phyloP scores from a whole-genome alignment of 2,888 invertebrate species.

The Cataglyphis cursor region DNA sequence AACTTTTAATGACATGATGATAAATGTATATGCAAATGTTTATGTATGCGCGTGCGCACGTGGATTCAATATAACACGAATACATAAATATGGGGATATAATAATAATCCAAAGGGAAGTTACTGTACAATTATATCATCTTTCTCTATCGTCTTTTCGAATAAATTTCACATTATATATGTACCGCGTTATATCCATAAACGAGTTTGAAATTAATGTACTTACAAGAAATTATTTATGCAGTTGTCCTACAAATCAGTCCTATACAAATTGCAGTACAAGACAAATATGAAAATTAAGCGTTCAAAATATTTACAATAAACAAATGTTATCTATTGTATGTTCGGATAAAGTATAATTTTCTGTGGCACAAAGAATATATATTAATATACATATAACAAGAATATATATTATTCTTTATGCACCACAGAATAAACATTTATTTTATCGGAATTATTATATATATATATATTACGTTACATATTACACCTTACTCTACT shows the following conservation, averaged over 20 bases:
- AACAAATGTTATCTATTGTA: constrained; percentile 42
- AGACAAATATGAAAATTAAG: constrained; percentile 44
- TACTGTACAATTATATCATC: constrained; percentile 12
- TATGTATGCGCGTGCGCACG: background rate
- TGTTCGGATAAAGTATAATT: constrained; percentile 34
- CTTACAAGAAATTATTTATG: constrained; percentile 53
- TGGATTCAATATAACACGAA: constrained; percentile 30
- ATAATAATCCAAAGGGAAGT: constrained; percentile 35
- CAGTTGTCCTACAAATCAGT: constrained; percentile 44
- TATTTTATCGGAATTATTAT: constrained; percentile 17
- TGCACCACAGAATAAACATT: constrained; percentile 14
- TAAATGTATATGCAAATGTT: background rate
- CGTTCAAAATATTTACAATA: constrained; percentile 36
- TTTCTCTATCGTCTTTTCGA: constrained; percentile 27
- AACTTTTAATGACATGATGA: background rate
- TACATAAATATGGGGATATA: constrained; percentile 28
- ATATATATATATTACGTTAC: constrained; percentile 6
- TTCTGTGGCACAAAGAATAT: constrained; percentile 23
- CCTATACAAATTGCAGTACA: constrained; percentile 49
- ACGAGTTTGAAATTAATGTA: constrained; percentile 52
- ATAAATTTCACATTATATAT: constrained; percentile 33
- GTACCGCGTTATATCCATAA: constrained; percentile 39
- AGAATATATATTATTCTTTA: constrained; percentile 17
- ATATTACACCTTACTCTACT: background rate
- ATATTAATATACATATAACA: background rate